Conservation (phyloP, 2,888 invertebrate genomes). For the Diaperis boleti region DNA sequence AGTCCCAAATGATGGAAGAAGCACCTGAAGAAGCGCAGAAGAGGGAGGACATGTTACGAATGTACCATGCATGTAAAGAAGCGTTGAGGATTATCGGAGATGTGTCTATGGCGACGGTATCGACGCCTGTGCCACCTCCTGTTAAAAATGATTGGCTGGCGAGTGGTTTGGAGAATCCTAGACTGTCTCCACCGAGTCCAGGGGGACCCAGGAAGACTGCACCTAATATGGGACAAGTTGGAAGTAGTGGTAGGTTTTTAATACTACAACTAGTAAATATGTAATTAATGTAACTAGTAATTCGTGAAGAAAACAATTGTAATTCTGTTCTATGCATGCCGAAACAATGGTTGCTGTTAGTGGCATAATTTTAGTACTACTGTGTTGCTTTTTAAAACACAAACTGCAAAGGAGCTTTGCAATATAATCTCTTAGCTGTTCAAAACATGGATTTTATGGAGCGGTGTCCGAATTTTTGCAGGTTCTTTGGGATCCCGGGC, state of each 20-base stretch:
- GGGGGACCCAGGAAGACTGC: slow-evolving; percentile 82
- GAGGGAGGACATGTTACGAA: slow-evolving; percentile 97
- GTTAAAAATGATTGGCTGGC: slow-evolving; percentile 96
- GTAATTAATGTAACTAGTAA: not conserved
- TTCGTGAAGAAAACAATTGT: no score
- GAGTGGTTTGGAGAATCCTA: slow-evolving; percentile 76
- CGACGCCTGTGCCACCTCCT: slow-evolving; percentile 96
- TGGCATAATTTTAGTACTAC: no score
- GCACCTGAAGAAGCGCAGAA: slow-evolving; percentile 96
- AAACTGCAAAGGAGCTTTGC: no score
- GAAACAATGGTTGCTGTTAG: no score
- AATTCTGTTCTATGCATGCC: no score
- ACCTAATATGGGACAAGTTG: slow-evolving; percentile 67
- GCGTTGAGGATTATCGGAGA: slow-evolving; percentile 97
- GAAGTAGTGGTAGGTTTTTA: slow-evolving; percentile 59
- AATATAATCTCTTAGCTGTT: no score
- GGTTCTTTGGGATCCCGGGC: slow-evolving; percentile 69
- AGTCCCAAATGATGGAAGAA: slow-evolving; percentile 99
- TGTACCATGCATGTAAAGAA: slow-evolving; percentile 99
- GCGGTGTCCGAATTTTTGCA: no score
- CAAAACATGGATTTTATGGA: no score
- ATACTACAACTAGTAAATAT: no score
- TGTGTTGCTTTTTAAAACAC: no score
- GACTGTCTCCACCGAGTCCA: slow-evolving; percentile 88
- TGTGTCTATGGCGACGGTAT: slow-evolving; percentile 96